Evolutionary conservation across 2,888 invertebrate species (phyloP).

Genomic region (Hesperia comma): DNA sequence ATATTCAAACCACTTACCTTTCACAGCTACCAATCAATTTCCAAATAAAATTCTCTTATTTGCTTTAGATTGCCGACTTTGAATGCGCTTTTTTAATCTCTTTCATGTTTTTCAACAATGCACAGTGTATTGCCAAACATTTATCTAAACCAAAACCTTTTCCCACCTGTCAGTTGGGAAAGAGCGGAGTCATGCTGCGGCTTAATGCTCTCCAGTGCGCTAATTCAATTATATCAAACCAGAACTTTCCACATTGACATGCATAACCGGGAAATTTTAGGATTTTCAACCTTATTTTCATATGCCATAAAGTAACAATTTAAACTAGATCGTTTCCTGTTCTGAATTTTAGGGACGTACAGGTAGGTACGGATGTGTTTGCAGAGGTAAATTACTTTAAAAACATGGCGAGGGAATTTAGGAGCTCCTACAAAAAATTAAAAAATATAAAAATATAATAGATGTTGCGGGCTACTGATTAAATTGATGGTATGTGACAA

Average conservation of each 20-base stretch:
- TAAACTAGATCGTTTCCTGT: background rate
- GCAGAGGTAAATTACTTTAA: background rate
- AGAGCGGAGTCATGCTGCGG: constrained; percentile 26
- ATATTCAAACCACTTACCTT: no score
- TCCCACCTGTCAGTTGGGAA: constrained; percentile 26
- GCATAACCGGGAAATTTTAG: background rate
- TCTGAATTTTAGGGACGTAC: constrained; percentile 8
- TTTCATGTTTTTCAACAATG: background rate
- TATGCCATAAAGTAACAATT: background rate
- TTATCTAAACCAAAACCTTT: constrained; percentile 6
- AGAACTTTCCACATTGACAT: constrained; percentile 27
- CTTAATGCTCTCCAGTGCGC: constrained; percentile 18
- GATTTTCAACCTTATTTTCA: constrained; percentile 1
- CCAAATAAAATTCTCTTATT: no score
- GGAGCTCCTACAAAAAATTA: no score
- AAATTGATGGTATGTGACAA: no score
- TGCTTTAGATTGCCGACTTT: no score
- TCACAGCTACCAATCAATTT: no score
- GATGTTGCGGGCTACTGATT: no score
- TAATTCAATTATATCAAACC: constrained; percentile 24
- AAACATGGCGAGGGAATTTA: no score
- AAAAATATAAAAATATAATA: no score
- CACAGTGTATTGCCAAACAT: background rate
- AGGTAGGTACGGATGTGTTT: constrained; percentile 2
- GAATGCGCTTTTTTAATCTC: no score